Conservation (phyloP, 2,113 vertebrate species). For the Lichenostomus cassidix region DNA sequence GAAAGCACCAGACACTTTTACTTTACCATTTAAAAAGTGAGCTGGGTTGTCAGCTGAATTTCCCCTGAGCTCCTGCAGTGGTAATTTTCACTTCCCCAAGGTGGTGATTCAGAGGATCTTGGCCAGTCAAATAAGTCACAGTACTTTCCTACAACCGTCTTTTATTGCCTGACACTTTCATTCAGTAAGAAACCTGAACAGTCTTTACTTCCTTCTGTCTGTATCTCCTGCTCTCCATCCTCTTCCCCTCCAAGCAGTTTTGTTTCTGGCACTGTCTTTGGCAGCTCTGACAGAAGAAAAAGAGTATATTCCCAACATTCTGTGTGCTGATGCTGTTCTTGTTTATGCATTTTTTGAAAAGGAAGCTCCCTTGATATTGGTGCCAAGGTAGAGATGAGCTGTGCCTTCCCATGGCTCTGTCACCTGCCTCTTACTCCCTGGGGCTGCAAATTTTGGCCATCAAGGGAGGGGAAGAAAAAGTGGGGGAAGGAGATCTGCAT, state of each 20-base stretch:
- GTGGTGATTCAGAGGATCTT: slow-evolving; percentile 6
- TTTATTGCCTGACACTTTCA: neutral
- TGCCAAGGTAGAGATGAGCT: neutral
- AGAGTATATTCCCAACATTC: neutral
- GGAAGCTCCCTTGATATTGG: neutral
- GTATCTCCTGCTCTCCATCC: neutral
- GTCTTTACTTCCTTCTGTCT: neutral
- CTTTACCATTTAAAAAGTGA: neutral
- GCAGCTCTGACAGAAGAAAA: neutral
- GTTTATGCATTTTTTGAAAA: neutral
- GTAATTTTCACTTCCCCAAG: neutral
- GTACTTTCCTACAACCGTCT: neutral
- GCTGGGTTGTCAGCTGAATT: neutral
- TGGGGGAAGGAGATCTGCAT: neutral
- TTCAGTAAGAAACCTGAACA: neutral
- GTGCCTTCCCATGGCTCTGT: neutral
- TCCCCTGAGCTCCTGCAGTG: neutral
- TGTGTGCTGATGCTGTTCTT: neutral
- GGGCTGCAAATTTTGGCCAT: neutral
- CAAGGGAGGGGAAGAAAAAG: neutral
- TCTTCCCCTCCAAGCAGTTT: neutral
- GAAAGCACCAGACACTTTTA: neutral
- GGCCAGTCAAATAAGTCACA: neutral
- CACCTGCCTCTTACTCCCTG: neutral
- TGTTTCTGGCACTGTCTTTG: neutral